Evolutionary conservation across 2,888 invertebrate species (phyloP).

Genomic region (Dione juno): DNA sequence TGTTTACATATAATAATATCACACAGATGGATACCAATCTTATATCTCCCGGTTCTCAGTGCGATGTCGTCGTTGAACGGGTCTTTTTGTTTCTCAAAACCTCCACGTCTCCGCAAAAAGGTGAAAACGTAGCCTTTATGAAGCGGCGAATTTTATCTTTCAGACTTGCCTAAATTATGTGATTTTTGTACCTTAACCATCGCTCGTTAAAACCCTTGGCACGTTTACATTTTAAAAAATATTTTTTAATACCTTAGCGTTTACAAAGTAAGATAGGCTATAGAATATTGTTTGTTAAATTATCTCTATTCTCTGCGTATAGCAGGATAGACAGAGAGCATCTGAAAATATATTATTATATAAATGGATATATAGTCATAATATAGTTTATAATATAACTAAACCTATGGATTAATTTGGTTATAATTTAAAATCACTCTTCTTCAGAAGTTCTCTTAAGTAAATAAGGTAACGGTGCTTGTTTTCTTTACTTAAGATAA

Average conservation of each 20-base stretch:
- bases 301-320: neutral
- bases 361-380: too few species aligned
- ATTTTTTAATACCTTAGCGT: conserved; percentile 9
- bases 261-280: neutral
- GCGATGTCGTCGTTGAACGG: conserved; percentile 36
- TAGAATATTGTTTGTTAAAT: neutral
- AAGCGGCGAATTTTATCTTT: conserved; percentile 40
- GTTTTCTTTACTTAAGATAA: too few species aligned
- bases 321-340: neutral
- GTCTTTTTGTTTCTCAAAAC: conserved; percentile 41
- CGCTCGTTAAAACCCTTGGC: conserved; percentile 25
- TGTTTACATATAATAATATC: neutral
- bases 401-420: too few species aligned
- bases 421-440: too few species aligned
- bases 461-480: too few species aligned
- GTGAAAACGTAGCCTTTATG: conserved; percentile 44
- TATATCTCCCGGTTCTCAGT: conserved; percentile 28
- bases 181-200: conserved; percentile 32
- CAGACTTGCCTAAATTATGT: conserved; percentile 36
- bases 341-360: too few species aligned
- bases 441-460: too few species aligned
- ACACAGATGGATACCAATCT: conserved; percentile 10
- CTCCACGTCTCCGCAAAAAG: conserved; percentile 43
- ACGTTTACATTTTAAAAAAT: neutral
- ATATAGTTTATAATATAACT: too few species aligned